phyloP scores from a whole-genome alignment of 2,113 vertebrate species.

The Girardinichthys multiradiatus region DNA sequence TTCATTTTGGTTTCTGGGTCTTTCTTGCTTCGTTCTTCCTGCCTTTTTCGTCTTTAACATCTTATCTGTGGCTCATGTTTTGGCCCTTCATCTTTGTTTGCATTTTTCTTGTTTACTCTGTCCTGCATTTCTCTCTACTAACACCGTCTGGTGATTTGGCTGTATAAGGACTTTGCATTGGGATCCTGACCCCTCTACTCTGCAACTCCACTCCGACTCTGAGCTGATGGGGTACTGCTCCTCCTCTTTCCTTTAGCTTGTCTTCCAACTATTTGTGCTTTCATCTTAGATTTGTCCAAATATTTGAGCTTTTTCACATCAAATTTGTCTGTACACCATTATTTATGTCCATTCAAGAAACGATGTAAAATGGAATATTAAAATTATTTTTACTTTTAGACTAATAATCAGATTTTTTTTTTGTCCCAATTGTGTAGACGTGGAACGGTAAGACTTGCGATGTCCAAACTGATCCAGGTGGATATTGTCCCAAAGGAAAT shows the following conservation, averaged over 20 bases:
- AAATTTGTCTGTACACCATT: conserved; percentile 56
- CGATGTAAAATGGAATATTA: not conserved
- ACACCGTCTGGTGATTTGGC: conserved; percentile 90
- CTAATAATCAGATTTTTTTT: not conserved
- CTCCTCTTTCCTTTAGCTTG: conserved; percentile 77
- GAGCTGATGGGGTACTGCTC: conserved; percentile 97
- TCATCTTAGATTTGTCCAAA: conserved; percentile 60
- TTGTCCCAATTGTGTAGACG: conserved; percentile 77
- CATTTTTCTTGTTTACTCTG: conserved; percentile 47
- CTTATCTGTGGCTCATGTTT: conserved; percentile 38
- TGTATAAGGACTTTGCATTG: conserved; percentile 99
- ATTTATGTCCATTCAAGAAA: conserved; percentile 48
- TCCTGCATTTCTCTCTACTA: conserved; percentile 84
- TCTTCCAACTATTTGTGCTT: conserved; percentile 58
- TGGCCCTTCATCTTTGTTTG: conserved; percentile 40
- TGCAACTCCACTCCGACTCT: conserved; percentile 99
- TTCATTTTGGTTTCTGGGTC: conserved; percentile 56
- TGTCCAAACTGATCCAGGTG: conserved; percentile 97
- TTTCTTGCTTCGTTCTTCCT: conserved; percentile 39
- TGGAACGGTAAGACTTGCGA: conserved; percentile 89
- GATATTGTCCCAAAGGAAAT: conserved; percentile 93
- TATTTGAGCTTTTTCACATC: conserved; percentile 28
- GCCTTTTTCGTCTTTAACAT: conserved; percentile 40
- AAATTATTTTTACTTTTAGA: not conserved
- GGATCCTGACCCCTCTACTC: conserved; percentile 99